Base-by-base conservation (phyloP, 2,113 vertebrate genomes). In the Microcebus ravelobensis region DNA sequence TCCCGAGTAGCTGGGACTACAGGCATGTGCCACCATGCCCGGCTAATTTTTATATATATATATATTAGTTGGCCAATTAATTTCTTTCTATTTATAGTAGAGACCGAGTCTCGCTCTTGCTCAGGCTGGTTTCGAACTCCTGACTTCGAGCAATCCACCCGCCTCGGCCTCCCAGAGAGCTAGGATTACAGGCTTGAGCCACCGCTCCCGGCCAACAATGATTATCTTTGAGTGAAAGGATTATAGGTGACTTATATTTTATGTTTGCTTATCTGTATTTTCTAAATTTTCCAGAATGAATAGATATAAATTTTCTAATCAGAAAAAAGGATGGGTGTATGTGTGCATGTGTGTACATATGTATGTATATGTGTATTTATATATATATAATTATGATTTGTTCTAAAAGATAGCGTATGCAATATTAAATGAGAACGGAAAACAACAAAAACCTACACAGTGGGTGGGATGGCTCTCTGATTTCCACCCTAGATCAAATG, bases 391-490 rank as follows among this genome's bases (percentile, higher is more conserved):
- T 80, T 70, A 76, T 14, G 68, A 39, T 48, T 79, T 65, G 91
- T 76, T 70, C 55, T 61, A 59, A 71, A 83, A 11, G 34, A 57
- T 17, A 94, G 13, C 18, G 59, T 80, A 55, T n/a, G 29, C 55
- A 73, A 39, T n/a, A 74, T 92, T 31, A 73, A 70, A 14, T 52
- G 11, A 91, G 50, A 92, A 94, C 67, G 42, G 27, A 85, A 94
- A 93, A 92, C 65, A 55, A 93, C 95, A 96, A 95, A 90, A 94
- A 57, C 87, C 95, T 88, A 21, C 63, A 95, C 59, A 91, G 91
- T 94, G 90, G 92, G 94, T 89, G 88, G 93, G 68, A 97, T 82
- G 98, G 98, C 99, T 99, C 99, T 99, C 99, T 99, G 99, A 98
- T 98, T 98, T 98, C 96, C 97, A 99, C 97, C 98, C 98, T 98